These are phyloP conservation scores for Aphelocoma californica DNA, from an alignment of 2,797 vertebrate species.

Conservation along the genomic window DNA sequence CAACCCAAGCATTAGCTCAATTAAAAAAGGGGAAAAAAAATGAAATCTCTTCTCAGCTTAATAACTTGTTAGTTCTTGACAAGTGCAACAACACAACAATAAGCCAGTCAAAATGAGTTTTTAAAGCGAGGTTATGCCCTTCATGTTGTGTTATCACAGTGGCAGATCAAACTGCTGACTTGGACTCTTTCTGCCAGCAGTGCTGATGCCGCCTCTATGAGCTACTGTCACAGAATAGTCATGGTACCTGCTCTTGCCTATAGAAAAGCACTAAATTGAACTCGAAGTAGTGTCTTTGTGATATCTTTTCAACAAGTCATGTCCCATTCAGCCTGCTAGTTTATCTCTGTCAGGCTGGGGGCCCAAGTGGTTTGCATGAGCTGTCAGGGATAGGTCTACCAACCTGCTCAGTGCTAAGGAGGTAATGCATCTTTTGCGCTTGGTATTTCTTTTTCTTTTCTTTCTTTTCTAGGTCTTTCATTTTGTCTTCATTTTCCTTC, in stretches of 20 bases:
- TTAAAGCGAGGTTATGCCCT: constrained; percentile 70
- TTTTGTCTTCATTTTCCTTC: constrained; percentile 79
- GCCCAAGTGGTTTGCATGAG: constrained; percentile 69
- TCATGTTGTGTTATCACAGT: constrained; percentile 61
- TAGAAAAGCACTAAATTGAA: constrained; percentile 75
- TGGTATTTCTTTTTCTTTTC: constrained; percentile 78
- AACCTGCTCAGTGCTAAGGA: constrained; percentile 94
- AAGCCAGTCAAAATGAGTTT: constrained; percentile 69
- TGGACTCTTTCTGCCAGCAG: constrained; percentile 57
- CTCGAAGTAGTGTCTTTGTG: constrained; percentile 76
- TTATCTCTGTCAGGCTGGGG: constrained; percentile 78
- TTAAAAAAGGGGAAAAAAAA: constrained; percentile 36
- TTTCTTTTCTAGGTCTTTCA: constrained; percentile 73
- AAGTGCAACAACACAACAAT: constrained; percentile 64
- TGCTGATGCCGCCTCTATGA: constrained; percentile 59
- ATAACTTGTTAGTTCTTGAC: constrained; percentile 63
- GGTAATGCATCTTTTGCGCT: constrained; percentile 89
- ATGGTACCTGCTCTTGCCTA: constrained; percentile 65
- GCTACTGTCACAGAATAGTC: constrained; percentile 63
- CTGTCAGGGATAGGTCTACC: constrained; percentile 76
- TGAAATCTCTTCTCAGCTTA: constrained; percentile 46
- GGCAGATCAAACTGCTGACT: constrained; percentile 69
- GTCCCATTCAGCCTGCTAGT: constrained; percentile 79
- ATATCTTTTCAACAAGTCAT: constrained; percentile 82
- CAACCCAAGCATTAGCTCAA: constrained; percentile 49